Conservation (phyloP, 2,888 invertebrate species). For the Mesorhabditis spiculigera region DNA sequence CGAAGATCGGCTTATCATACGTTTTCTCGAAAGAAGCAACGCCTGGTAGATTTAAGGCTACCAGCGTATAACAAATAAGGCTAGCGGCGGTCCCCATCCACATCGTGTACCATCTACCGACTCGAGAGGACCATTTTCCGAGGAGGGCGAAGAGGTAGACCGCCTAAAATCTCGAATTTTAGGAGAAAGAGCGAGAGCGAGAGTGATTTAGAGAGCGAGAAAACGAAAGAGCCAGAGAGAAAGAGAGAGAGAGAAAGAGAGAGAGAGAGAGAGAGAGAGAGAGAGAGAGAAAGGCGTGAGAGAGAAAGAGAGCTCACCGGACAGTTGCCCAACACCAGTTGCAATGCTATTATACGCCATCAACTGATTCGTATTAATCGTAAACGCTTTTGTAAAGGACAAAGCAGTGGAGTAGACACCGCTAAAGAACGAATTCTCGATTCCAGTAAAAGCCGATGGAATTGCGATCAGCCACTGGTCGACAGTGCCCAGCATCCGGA, state of each 20-base stretch:
- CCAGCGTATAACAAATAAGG: not conserved
- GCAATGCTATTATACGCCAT: not conserved
- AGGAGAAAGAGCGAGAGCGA: no score
- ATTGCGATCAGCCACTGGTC: slow-evolving; percentile 1
- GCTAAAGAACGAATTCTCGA: slow-evolving; percentile 4
- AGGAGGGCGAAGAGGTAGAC: not conserved
- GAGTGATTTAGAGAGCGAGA: no score
- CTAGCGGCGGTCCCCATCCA: not conserved
- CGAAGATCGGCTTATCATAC: not conserved
- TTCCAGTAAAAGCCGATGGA: slow-evolving; percentile 6
- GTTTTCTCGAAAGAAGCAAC: slow-evolving; percentile 1
- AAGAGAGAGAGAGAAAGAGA: no score
- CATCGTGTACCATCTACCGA: not conserved
- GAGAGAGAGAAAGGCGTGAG: no score
- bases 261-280: no score
- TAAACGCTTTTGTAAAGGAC: not conserved
- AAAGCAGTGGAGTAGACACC: not conserved
- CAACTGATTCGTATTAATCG: not conserved
- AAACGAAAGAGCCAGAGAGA: no score
- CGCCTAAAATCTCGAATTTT: no score
- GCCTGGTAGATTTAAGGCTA: not conserved
- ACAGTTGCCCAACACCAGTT: not conserved
- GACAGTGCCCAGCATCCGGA: not conserved
- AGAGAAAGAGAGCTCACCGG: not conserved
- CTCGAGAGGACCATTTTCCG: not conserved